Evolutionary conservation across 2,113 vertebrate species (phyloP).

Genomic region (Burhinus bistriatus): DNA sequence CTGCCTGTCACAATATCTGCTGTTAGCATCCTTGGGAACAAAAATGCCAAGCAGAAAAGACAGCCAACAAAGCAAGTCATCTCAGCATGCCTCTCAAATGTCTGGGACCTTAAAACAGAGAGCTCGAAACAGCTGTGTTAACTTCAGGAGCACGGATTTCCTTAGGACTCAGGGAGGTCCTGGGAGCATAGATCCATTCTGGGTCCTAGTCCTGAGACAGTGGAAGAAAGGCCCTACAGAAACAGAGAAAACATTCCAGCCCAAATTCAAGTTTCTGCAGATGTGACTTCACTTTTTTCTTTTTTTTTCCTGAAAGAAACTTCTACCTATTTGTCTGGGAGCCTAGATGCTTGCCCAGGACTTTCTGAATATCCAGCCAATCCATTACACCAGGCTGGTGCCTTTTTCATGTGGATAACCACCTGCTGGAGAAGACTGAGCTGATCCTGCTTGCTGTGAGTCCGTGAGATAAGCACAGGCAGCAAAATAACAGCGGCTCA

Average conservation of each 20-base stretch:
- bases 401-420: neutral
- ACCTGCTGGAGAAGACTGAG: neutral
- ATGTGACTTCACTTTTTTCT: neutral
- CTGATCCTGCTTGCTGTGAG: neutral
- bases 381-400: neutral
- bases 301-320: neutral
- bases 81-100: neutral
- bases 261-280: neutral
- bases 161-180: neutral
- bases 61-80: neutral
- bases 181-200: neutral
- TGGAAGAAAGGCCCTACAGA: neutral
- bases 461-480: neutral
- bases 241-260: neutral
- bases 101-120: neutral
- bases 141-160: neutral
- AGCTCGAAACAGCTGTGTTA: neutral
- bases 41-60: neutral
- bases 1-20: neutral
- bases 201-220: neutral
- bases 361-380: neutral
- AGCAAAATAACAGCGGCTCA: neutral
- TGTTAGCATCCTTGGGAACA: neutral
- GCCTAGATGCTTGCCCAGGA: neutral
- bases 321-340: neutral